Evolutionary conservation across 2,797 vertebrate species (phyloP), one percentile per base, ranked within the genome.

Genomic region (Spheniscus humboldti): DNA sequence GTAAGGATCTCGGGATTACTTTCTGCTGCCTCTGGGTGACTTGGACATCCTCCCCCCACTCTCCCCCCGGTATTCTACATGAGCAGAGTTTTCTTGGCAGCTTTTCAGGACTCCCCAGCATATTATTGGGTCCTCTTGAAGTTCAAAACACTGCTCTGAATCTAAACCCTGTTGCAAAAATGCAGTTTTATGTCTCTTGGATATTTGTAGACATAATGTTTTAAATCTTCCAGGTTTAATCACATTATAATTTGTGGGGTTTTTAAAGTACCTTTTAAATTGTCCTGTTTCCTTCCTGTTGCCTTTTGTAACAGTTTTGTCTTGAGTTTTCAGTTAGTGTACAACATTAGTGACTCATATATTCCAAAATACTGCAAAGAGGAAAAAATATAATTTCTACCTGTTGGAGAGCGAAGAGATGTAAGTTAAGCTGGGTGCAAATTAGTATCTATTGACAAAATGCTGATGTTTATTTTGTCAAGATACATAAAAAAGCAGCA

Each of bases 381-480:
- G 57, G 24, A 53, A 92, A 79, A 91, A 92, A 67, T 57, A 83
- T 81, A 68, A 83, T 80, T 25, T 78, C 85, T 79, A 35, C 41
- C 75, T 82, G 57, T 92, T 91, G 64, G 55, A 43, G 37, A 78
- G n/a, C 13, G 56, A 63, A 59, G 27, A 60, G 24, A 24, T 85
- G 57, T 79, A 87, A 88, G 8, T 77, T 92, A 62, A 95, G 39
- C 68, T 64, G 84, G 82, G 47, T 45, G 12, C 25, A 88, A 79
- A 74, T 74, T 57, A 24, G 20, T 50, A 48, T 76, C 60, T 84
- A 11, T 62, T 76, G 41, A 75, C 22, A 28, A 88, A 86, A 88
- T 25, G 39, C 35, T 78, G 76, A n/a, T 90, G 66, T 75, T 96
- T 95, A 63, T 93, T 95, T 94, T 77, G 59, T 72, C 69, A 67